Evolutionary conservation across 2,888 invertebrate genomes (phyloP).

Genomic region (Cephus spinipes): DNA sequence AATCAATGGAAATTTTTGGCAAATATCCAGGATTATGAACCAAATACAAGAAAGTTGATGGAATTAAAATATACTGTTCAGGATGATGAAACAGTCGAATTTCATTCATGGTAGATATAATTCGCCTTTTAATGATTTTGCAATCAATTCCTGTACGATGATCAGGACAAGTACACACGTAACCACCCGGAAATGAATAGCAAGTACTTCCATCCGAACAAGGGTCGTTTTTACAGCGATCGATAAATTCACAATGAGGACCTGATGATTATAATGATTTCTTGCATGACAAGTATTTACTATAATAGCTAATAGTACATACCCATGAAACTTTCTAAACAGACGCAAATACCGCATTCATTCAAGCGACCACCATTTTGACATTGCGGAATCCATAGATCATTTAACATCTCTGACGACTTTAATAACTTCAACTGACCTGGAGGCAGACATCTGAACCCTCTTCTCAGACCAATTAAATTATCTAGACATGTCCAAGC

Average conservation of each 20-base stretch:
- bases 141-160: conserved; percentile 11
- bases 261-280: conserved; percentile 1
- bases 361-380: conserved; percentile 15
- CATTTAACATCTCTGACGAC: background rate
- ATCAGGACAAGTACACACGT: conserved; percentile 14
- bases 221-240: conserved; percentile 15
- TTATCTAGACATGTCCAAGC: conserved; percentile 16
- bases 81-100: conserved; percentile 13
- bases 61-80: conserved; percentile 12
- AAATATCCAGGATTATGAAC: conserved; percentile 5
- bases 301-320: background rate
- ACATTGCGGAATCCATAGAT: background rate
- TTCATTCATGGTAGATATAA: background rate
- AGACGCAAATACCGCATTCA: conserved; percentile 1
- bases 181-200: conserved; percentile 11
- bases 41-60: conserved; percentile 14
- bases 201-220: conserved; percentile 12
- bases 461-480: conserved; percentile 7
- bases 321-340: conserved; percentile 18
- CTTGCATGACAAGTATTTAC: too few species aligned
- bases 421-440: background rate
- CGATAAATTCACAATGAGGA: conserved; percentile 12
- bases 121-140: conserved; percentile 1
- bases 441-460: conserved; percentile 19
- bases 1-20: conserved; percentile 12